Conservation (phyloP, 2,888 invertebrate genomes). For the Sipha maydis region DNA sequence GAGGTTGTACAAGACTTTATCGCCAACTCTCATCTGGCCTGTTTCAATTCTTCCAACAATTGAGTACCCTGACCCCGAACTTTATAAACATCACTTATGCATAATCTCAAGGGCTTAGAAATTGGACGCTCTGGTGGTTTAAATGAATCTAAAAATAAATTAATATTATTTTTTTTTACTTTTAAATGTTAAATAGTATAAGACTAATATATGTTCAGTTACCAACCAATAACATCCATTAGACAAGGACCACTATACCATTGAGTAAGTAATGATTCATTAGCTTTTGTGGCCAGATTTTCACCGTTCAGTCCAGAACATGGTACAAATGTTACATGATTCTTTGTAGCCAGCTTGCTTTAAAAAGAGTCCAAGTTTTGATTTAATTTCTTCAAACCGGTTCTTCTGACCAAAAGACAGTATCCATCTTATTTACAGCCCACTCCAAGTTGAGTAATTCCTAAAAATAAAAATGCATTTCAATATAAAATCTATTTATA, state of each 20-base stretch:
- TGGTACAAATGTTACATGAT: constrained; percentile 87
- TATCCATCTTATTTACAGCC: constrained; percentile 98
- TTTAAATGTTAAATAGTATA: not conserved
- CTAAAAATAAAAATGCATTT: constrained; percentile 69
- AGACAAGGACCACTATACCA: constrained; percentile 89
- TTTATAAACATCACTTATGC: constrained; percentile 96
- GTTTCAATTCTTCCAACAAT: constrained; percentile 92
- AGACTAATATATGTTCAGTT: not conserved
- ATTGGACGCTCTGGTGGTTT: constrained; percentile 87
- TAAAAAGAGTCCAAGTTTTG: constrained; percentile 82
- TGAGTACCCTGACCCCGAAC: constrained; percentile 89
- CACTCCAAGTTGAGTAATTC: constrained; percentile 92
- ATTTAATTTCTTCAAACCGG: constrained; percentile 89
- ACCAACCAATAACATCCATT: constrained; percentile 82
- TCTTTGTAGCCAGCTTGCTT: constrained; percentile 94
- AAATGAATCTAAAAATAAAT: constrained; percentile 75
- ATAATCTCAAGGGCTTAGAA: constrained; percentile 87
- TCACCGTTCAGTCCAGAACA: constrained; percentile 97
- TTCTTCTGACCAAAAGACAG: constrained; percentile 90
- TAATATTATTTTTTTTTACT: constrained; percentile 8
- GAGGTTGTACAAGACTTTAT: constrained; percentile 89
- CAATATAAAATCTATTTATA: not conserved
- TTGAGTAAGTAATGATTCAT: constrained; percentile 72
- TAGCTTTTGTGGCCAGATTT: constrained; percentile 81
- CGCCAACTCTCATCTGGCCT: constrained; percentile 85